Percentiles rank a stretch among this genome's conserved stretches.
These are phyloP conservation scores for Lacerta viridis DNA, from an alignment of 2,797 vertebrate species.

Conservation along the genomic window DNA sequence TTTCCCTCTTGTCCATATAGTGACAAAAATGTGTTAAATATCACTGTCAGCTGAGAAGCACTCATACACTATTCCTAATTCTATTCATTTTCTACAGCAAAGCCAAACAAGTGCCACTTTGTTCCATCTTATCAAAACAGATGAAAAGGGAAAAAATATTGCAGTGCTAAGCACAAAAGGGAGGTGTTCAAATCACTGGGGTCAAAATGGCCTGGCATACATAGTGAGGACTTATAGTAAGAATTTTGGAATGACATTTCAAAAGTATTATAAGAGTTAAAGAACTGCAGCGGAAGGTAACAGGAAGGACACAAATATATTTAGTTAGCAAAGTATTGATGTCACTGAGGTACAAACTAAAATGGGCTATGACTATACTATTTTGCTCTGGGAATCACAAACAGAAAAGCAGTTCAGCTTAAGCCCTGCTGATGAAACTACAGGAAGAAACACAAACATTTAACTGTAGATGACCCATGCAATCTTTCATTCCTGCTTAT, in stretches of 20 bases:
- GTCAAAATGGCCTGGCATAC: slow-evolving; percentile 53
- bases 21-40: slow-evolving; percentile 35
- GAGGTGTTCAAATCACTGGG: slow-evolving; percentile 51
- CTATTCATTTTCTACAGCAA: slow-evolving; percentile 48
- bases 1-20: rapidly evolving
- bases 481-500: slow-evolving; percentile 35
- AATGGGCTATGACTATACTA: slow-evolving; percentile 52
- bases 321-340: slow-evolving; percentile 61
- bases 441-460: slow-evolving; percentile 30
- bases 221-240: slow-evolving; percentile 31
- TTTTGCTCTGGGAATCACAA: slow-evolving; percentile 57
- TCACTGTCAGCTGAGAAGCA: slow-evolving; percentile 12
- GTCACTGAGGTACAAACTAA: slow-evolving; percentile 58
- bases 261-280: slow-evolving; percentile 61
- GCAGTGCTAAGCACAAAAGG: slow-evolving; percentile 55
- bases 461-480: background rate
- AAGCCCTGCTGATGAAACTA: slow-evolving; percentile 44
- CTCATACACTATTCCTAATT: slow-evolving; percentile 41
- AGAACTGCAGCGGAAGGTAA: slow-evolving; percentile 48
- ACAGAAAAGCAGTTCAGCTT: slow-evolving; percentile 53
- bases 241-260: slow-evolving; percentile 41
- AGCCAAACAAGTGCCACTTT: slow-evolving; percentile 61
- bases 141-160: slow-evolving; percentile 10
- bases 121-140: slow-evolving; percentile 52
- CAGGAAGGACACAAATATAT: slow-evolving; percentile 59